Percentiles rank a stretch among this genome's conserved stretches.
Conservation (phyloP, 2,113 vertebrate species). For the Alectura lathami region DNA sequence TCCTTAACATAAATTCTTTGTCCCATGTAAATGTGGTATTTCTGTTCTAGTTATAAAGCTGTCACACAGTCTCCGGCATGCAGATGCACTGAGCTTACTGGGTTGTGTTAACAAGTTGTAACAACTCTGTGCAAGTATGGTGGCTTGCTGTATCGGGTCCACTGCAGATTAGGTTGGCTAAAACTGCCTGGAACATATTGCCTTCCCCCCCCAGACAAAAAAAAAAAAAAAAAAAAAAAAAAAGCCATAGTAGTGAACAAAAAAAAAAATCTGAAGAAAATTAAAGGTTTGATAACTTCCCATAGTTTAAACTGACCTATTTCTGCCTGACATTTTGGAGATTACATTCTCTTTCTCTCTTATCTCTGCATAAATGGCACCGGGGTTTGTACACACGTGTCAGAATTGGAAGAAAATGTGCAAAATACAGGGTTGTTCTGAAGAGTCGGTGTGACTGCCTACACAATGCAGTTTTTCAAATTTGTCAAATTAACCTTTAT, state of each 20-base stretch:
- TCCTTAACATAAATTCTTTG: not conserved
- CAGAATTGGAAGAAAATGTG: not conserved
- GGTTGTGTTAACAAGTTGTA: not conserved
- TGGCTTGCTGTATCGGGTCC: not conserved
- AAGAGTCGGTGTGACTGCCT: not conserved
- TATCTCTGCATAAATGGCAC: not conserved
- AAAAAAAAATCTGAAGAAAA: not conserved
- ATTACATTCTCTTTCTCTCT: not conserved
- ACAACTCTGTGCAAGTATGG: not conserved
- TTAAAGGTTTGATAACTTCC: not conserved
- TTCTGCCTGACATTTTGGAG: not conserved
- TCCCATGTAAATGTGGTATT: not conserved
- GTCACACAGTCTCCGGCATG: not conserved
- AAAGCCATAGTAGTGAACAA: not conserved
- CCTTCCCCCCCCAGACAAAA: fast-evolving
- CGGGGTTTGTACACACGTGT: not conserved
- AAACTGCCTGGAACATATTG: not conserved
- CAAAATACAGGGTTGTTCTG: not conserved
- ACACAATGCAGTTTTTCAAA: not conserved
- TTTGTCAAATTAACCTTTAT: not conserved
- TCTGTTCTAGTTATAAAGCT: not conserved
- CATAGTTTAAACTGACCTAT: not conserved
- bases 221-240: too few relatives aligned
- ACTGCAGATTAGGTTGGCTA: not conserved
- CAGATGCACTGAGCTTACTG: not conserved